Evolutionary conservation across 2,113 vertebrate genomes (phyloP), one percentile per base, ranked within the genome.

Genomic region (Sceloporus tristichus): DNA sequence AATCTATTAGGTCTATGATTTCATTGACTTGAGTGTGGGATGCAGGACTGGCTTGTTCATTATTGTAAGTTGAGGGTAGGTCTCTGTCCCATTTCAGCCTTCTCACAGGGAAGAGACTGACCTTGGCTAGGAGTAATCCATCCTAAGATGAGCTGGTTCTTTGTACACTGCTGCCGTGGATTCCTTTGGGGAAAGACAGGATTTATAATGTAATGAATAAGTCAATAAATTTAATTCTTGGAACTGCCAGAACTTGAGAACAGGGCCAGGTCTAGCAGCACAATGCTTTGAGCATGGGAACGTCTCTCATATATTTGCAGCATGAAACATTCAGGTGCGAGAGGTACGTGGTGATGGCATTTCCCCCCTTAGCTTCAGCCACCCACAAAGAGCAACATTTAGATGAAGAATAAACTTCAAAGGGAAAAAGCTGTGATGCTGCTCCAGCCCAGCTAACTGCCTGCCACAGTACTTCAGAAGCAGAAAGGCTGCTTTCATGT

Each of bases 381-480:
- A 70, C 76, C 82, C 54, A 73, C 76, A 85, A 89, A 79, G 82
- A 85, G 62, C 34, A 56, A 73, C 66, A 73, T 87, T 87, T 80
- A 87, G 68, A 25, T 56, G 38, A 80, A 84, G 74, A 40, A 71
- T 71, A 29, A 29, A 84, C 65, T 79, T 84, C 87, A 88, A 84
- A 88, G 65, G 54, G 53, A 74, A 78, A 84, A 29, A 18, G 34
- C 81, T 21, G 11, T 23, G 65, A 79, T 84, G 53, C 48, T 56
- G 48, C 48, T 88, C 65, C 65, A 59, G 23, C 65, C 59, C 34
- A 62, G 82, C 78, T 71, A 79, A 77, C 65, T 84, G 59, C 48
- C 48, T 84, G 74, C 48, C 76, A 25, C 82, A 16, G 14, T 62
- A 16, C 75, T 73, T 85, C 82, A 79, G 82, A 84, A 70, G 53